These are phyloP conservation scores for Coptodon bakossiorum DNA, from an alignment of 2,113 vertebrate species.

Conservation along the genomic window DNA sequence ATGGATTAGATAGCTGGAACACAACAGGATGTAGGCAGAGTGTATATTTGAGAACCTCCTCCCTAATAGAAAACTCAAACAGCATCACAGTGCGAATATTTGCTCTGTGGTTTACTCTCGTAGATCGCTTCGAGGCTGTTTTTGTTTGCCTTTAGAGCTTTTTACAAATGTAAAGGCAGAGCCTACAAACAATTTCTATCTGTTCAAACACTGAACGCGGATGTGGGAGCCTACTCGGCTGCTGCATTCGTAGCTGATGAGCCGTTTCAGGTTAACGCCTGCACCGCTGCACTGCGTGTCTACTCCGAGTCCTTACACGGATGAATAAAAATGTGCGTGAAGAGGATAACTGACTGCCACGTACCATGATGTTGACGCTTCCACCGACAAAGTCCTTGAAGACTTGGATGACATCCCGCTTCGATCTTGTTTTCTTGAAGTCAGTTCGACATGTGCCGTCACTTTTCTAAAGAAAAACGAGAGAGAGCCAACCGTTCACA, in stretches of 20 bases:
- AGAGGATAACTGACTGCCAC: constrained; percentile 4
- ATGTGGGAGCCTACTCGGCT: neutral
- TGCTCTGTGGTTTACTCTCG: neutral
- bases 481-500: neutral
- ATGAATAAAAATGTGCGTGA: neutral
- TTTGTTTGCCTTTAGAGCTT: neutral
- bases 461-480: constrained; percentile 73
- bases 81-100: constrained; percentile 7
- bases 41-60: neutral
- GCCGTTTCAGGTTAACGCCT: neutral
- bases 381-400: constrained; percentile 87
- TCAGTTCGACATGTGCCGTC: constrained; percentile 91
- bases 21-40: neutral
- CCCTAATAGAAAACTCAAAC: constrained; percentile 6
- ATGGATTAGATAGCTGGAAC: neutral
- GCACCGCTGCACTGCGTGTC: neutral
- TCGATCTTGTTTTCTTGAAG: constrained; percentile 91
- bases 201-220: neutral
- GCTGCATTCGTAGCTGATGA: neutral
- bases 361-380: constrained; percentile 81
- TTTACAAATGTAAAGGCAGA: neutral
- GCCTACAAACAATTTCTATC: neutral
- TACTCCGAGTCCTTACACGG: neutral
- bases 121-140: neutral
- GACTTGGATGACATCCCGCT: constrained; percentile 83